These are phyloP conservation scores for Podabrus alpinus DNA, from an alignment of 2,888 invertebrate species.

Conservation along the genomic window DNA sequence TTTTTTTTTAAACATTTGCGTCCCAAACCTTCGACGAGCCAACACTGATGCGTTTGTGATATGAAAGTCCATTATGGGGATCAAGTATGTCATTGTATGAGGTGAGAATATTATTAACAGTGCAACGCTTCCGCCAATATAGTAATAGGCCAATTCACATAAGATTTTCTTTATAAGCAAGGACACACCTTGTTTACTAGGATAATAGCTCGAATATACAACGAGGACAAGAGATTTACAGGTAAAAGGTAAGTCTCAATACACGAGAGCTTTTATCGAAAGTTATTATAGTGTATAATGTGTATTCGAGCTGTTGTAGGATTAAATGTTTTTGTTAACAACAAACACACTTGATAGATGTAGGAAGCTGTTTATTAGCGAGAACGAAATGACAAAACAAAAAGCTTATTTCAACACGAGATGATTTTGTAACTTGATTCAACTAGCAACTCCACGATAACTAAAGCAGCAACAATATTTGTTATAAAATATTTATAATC, in stretches of 20 bases:
- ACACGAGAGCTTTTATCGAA: background rate
- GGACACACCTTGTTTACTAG: slow-evolving; percentile 27
- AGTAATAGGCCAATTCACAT: slow-evolving; percentile 20
- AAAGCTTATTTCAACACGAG: background rate
- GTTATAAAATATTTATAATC: background rate
- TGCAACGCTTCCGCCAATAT: slow-evolving; percentile 29
- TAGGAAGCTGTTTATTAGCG: background rate
- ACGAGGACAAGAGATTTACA: slow-evolving; percentile 26
- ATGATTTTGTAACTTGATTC: background rate
- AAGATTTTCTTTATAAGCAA: background rate
- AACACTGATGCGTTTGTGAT: background rate
- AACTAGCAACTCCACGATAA: background rate
- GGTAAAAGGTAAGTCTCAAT: slow-evolving; percentile 19
- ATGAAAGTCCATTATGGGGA: slow-evolving; percentile 6
- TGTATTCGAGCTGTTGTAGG: background rate
- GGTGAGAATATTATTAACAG: slow-evolving; percentile 38
- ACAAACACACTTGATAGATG: background rate
- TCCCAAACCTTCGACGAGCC: slow-evolving; percentile 6
- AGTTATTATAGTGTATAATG: background rate
- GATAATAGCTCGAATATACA: slow-evolving; percentile 23
- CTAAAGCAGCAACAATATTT: background rate
- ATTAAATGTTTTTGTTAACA: background rate
- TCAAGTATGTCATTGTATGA: slow-evolving; percentile 25
- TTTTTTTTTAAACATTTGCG: background rate
- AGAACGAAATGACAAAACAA: background rate